Evolutionary conservation across 2,888 invertebrate genomes (phyloP).

Genomic region (Aporophyla nigra): DNA sequence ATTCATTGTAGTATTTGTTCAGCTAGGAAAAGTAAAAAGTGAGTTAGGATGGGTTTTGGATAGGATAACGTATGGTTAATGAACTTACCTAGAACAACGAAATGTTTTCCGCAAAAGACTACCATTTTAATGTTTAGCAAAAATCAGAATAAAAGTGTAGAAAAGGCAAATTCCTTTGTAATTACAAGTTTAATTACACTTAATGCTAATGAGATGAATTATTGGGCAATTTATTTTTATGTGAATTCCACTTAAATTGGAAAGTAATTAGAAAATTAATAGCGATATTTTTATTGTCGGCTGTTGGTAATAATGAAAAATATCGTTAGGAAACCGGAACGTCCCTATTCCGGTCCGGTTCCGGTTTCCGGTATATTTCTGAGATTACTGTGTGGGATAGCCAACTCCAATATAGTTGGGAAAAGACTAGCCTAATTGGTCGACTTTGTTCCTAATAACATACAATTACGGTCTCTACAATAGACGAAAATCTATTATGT

Average conservation of each 20-base stretch:
- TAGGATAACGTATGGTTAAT: background rate
- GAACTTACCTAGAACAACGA: slow-evolving; percentile 24
- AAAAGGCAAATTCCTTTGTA: background rate
- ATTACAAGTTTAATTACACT: slow-evolving; percentile 11
- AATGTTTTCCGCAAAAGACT: background rate
- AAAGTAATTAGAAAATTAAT: background rate
- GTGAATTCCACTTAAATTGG: slow-evolving; percentile 18
- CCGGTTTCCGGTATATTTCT: background rate
- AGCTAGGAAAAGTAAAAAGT: background rate
- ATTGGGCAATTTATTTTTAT: slow-evolving; percentile 32
- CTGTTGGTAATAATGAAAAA: background rate
- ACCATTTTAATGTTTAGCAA: slow-evolving; percentile 28
- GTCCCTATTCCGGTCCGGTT: no score
- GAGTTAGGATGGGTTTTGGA: background rate
- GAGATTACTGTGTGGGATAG: background rate
- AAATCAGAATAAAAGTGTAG: background rate
- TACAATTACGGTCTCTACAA: no score
- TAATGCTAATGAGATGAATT: slow-evolving; percentile 31
- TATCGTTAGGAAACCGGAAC: background rate
- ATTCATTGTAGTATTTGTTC: background rate
- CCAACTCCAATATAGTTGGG: no score
- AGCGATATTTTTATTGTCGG: background rate
- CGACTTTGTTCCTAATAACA: no score
- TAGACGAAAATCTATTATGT: no score
- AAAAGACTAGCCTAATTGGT: no score